phyloP scores from a whole-genome alignment of 2,888 invertebrate species.

The Rhamnusium bicolor region DNA sequence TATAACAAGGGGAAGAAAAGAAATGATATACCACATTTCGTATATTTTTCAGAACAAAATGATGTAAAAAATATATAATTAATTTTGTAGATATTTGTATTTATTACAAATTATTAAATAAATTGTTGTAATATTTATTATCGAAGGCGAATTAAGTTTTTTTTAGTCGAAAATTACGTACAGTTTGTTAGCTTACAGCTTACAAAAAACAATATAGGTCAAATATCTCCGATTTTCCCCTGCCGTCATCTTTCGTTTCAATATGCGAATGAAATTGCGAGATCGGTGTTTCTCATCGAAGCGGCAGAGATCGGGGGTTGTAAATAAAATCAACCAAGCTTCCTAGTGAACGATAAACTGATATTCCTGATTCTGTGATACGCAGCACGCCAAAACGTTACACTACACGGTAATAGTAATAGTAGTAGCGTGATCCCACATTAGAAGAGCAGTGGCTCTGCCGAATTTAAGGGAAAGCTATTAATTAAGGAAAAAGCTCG shows the following conservation, averaged over 20 bases:
- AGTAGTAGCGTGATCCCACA: conserved; percentile 39
- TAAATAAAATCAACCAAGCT: conserved; percentile 39
- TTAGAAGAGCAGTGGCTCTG: conserved; percentile 2
- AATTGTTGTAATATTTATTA: background rate
- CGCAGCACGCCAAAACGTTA: conserved; percentile 40
- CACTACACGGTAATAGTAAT: conserved; percentile 23
- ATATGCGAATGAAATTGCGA: conserved; percentile 14
- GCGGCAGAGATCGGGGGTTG: conserved; percentile 25
- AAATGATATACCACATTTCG: no score
- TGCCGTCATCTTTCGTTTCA: conserved; percentile 2
- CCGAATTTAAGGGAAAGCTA: conserved; percentile 15
- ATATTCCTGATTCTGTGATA: conserved; percentile 48
- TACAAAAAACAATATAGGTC: conserved; percentile 6
- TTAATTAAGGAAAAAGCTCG: conserved; percentile 17
- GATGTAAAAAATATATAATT: no score
- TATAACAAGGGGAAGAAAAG: no score
- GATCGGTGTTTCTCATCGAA: conserved; percentile 5
- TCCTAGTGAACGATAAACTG: conserved; percentile 43
- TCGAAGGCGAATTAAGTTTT: background rate
- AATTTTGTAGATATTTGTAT: no score
- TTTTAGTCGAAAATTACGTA: background rate
- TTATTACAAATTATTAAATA: background rate
- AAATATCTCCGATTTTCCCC: background rate
- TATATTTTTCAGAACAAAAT: no score
- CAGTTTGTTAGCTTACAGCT: background rate